Conservation (phyloP, 2,888 invertebrate genomes). For the Agrotis exclamationis region DNA sequence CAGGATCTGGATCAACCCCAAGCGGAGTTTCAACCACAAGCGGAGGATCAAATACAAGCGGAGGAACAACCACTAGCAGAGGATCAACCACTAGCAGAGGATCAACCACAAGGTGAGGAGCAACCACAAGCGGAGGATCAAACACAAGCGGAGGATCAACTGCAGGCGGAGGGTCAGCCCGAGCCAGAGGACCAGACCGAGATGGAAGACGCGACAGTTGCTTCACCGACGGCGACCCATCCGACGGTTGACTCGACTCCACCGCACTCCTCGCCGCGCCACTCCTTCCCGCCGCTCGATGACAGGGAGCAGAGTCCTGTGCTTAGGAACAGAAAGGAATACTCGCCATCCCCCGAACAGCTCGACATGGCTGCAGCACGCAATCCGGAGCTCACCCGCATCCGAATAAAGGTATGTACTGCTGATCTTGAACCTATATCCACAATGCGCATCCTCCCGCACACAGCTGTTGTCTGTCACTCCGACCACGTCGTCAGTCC, state of each 20-base stretch:
- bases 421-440: background rate
- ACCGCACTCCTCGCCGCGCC: no score
- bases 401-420: slow-evolving; percentile 73
- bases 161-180: no score
- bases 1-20: background rate
- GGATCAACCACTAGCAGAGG: background rate
- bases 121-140: background rate
- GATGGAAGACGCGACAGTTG: background rate
- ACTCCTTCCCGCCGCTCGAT: no score
- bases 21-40: background rate
- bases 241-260: background rate
- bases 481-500: background rate
- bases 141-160: background rate
- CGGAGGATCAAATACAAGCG: no score
- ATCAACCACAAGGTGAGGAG: background rate
- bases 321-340: background rate
- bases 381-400: slow-evolving; percentile 67
- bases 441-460: background rate
- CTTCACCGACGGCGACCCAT: no score
- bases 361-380: slow-evolving; percentile 81
- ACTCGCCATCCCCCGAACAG: slow-evolving; percentile 57
- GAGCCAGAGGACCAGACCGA: background rate
- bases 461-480: background rate
- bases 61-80: background rate
- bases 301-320: background rate